Percentiles rank a stretch among this genome's conserved stretches.
Conservation (phyloP, 2,113 vertebrate genomes). For the Micromys minutus region DNA sequence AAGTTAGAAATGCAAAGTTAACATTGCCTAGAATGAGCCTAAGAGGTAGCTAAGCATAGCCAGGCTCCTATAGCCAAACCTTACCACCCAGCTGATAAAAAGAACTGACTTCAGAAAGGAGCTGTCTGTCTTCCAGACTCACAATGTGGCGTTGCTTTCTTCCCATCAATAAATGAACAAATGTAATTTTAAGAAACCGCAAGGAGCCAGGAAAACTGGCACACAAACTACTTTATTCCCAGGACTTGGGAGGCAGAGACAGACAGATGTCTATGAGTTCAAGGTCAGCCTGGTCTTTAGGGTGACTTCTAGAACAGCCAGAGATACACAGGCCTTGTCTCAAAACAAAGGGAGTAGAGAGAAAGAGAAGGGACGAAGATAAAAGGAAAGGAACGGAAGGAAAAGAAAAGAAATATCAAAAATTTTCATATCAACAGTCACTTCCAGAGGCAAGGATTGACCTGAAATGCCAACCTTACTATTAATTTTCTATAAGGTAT, state of each 20-base stretch:
- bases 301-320: not conserved
- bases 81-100: not conserved
- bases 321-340: not conserved
- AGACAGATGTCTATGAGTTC: not conserved
- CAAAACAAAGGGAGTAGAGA: too few species aligned
- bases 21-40: not conserved
- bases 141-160: not conserved
- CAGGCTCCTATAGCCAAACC: too few species aligned
- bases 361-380: not conserved
- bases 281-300: not conserved
- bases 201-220: not conserved
- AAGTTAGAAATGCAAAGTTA: not conserved
- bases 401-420: not conserved
- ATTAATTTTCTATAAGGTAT: not conserved
- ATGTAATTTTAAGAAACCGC: not conserved
- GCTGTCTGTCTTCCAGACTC: not conserved
- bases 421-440: not conserved
- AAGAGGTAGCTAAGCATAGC: not conserved
- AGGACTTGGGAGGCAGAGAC: not conserved
- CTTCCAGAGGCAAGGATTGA: not conserved
- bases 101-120: not conserved
- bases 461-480: not conserved
- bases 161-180: not conserved
- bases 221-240: not conserved
- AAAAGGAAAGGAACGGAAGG: accelerated